Percentiles rank a stretch among this genome's conserved stretches.
Conservation (phyloP, 2,113 vertebrate species). For the Cairina moschata region DNA sequence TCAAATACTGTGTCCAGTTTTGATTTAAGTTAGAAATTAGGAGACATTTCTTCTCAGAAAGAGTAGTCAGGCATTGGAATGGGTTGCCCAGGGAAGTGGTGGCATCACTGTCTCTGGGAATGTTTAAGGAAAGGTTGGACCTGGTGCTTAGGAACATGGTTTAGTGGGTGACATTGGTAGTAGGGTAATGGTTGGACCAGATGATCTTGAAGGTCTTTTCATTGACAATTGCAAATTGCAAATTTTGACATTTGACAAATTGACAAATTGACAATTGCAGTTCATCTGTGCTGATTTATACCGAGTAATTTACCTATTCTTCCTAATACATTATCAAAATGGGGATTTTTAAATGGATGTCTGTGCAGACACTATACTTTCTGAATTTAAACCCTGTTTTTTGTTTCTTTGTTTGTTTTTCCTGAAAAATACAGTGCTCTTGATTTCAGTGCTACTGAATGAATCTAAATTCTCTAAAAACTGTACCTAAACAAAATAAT, state of each 20-base stretch:
- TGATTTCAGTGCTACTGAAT: neutral
- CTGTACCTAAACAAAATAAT: neutral
- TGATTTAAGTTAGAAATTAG: no score
- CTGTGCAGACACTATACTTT: neutral
- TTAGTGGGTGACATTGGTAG: no score
- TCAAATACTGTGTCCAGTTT: no score
- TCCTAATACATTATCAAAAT: neutral
- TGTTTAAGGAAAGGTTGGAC: no score
- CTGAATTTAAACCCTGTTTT: neutral
- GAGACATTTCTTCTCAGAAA: no score
- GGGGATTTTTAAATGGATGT: neutral
- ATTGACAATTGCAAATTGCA: neutral
- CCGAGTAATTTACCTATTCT: neutral
- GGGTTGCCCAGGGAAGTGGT: no score
- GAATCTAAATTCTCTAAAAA: neutral
- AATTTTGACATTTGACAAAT: no score
- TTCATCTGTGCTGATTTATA: neutral
- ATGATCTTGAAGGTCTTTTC: no score
- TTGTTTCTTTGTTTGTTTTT: neutral
- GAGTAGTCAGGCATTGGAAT: no score
- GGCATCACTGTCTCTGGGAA: no score
- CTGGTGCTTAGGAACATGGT: no score
- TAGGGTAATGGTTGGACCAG: no score
- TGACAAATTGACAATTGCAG: neutral
- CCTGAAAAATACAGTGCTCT: neutral